Evolutionary conservation across 1,140 invertebrate genomes (phyloP), one percentile per base, ranked within the genome.

Genomic region (Kradibia gibbosae): DNA sequence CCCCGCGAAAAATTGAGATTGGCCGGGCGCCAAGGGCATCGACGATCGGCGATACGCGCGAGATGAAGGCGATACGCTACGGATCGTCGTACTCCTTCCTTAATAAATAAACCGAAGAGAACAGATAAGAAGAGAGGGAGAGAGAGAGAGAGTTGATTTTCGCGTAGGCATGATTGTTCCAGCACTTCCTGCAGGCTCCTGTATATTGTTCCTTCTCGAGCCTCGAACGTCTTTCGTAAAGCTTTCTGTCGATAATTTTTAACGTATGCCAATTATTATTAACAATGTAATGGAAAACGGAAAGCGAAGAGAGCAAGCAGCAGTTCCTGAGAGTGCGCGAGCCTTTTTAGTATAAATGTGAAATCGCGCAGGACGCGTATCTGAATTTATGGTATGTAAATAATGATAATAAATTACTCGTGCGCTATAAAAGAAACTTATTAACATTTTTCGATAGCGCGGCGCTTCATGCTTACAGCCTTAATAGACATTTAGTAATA

Each of bases 121-220:
- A n/a, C n/a, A n/a, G n/a, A n/a, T n/a, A n/a, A n/a, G n/a, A n/a
- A n/a, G n/a, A n/a, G n/a, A n/a, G n/a, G n/a, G n/a, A n/a, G n/a
- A n/a, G n/a, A n/a, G n/a, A n/a, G n/a, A n/a, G n/a, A n/a, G n/a
- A 73, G 71, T 28, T 25, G 45, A 73, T 34, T 73, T 73, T 45
- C 71, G 34, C 20, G 45, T 53, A 28, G 8, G 1, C 25, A 3
- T 48, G 36, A 20, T 72, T 42, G 5, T 17, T 15, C 11, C 10
- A 28, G 70, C 42, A 10, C 42, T 48, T 48, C n/a, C 17, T 67
- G 17, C 65, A 34, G 0, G n/a, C 28, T 34, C 57, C 5, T 3
- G 25, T 15, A 13, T 31, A 2, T 31, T n/a, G 45, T 17, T 7
- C 7, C 45, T 17, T 11, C 22, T 53, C 50, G 50, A 20, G 3